phyloP scores from a whole-genome alignment of 2,797 vertebrate species.

The Cuniculus paca region DNA sequence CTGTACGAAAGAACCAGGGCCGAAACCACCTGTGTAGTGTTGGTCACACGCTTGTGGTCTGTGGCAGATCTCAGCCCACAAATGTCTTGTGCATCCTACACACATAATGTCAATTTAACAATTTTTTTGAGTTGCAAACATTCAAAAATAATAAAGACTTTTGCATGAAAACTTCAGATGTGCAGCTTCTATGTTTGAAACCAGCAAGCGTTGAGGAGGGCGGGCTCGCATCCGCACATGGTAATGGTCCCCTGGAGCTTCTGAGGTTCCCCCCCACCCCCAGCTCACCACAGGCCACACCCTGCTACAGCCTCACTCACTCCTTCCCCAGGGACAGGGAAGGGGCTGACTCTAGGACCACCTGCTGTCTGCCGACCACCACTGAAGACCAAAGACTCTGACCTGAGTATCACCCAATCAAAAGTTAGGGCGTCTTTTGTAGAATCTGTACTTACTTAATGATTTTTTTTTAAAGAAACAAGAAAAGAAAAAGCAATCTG shows the following conservation, averaged over 20 bases:
- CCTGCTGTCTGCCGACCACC: constrained; percentile 58
- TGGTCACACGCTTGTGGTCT: not conserved
- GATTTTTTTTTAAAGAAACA: not conserved
- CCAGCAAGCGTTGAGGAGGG: too few relatives aligned
- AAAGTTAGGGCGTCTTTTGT: not conserved
- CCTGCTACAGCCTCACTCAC: not conserved
- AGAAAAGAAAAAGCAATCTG: not conserved
- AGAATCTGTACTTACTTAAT: constrained; percentile 50
- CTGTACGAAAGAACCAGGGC: not conserved
- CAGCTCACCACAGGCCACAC: not conserved
- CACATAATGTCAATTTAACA: not conserved
- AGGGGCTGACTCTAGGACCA: constrained; percentile 30
- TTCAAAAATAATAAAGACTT: not conserved
- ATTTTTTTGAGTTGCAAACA: not conserved
- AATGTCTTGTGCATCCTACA: not conserved
- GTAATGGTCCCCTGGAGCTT: too few relatives aligned
- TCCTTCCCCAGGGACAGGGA: not conserved
- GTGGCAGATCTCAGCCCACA: not conserved
- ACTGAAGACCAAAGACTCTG: not conserved
- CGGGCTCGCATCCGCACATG: not conserved
- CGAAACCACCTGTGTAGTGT: not conserved
- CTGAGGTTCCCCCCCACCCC: not conserved
- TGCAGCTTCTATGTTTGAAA: not conserved
- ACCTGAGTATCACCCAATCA: not conserved
- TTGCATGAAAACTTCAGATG: not conserved